A percentile compares a stretch with the other conserved stretches of the same genome.
Conservation (phyloP, 2,888 invertebrate species). For the Choreutis nemorana region DNA sequence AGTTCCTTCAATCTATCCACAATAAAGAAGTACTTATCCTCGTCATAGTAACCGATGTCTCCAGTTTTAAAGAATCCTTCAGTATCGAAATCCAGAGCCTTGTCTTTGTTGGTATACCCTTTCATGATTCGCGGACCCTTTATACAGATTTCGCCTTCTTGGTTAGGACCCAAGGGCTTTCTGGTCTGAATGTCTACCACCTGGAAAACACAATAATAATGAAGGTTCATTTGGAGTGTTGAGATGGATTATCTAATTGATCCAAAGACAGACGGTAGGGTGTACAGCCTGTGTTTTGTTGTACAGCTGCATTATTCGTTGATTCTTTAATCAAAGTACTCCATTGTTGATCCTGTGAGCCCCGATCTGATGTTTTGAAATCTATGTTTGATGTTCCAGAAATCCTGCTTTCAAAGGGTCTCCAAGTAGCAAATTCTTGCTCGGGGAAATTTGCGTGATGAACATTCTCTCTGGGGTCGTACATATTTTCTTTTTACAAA, state of each 20-base stretch:
- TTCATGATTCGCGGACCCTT: slow-evolving; percentile 77
- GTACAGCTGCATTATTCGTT: not conserved
- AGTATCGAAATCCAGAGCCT: slow-evolving; percentile 70
- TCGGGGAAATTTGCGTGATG: not conserved
- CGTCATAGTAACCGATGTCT: slow-evolving; percentile 77
- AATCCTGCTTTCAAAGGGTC: too few relatives aligned
- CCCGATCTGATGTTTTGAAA: too few relatives aligned
- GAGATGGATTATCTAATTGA: too few relatives aligned
- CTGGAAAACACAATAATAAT: slow-evolving; percentile 23
- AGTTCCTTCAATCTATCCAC: slow-evolving; percentile 82
- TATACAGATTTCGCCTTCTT: slow-evolving; percentile 78
- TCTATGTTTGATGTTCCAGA: too few relatives aligned
- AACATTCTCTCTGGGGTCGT: too few relatives aligned
- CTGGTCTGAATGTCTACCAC: slow-evolving; percentile 67
- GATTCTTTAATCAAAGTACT: too few relatives aligned
- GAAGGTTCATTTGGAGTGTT: too few relatives aligned
- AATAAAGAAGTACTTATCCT: slow-evolving; percentile 72
- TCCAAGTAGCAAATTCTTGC: too few relatives aligned
- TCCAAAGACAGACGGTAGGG: too few relatives aligned
- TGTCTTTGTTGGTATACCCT: slow-evolving; percentile 73
- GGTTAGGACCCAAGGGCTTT: slow-evolving; percentile 60
- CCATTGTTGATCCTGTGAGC: too few relatives aligned
- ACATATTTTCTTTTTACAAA: too few relatives aligned
- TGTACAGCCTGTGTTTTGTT: not conserved
- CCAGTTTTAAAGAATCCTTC: slow-evolving; percentile 77